Base-by-base conservation (phyloP, 2,113 vertebrate genomes). In the Ptychochromis oligacanthus region DNA sequence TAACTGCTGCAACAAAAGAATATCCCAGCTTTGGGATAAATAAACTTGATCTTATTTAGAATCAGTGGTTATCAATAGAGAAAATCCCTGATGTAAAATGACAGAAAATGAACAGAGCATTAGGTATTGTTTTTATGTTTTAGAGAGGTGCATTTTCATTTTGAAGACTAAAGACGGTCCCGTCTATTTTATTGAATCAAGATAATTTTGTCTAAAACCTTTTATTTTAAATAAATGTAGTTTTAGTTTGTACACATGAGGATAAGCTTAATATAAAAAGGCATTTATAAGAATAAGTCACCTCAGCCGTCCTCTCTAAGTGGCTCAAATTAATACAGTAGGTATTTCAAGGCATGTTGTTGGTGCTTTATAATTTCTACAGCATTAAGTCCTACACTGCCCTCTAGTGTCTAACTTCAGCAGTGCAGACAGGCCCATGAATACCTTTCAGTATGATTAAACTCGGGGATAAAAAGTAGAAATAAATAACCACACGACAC, bases 401-500 rank as follows among this genome's bases (percentile, higher is more conserved):
- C 72, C 54, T 17, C 88, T 34, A 26, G 22, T 61, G 89, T 24
- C 12, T 0, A 11, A 1, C 15, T 46, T 8, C 1, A 28, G 49
- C n/a, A 62, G 15, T 52, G 57, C 74, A 18, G 22, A 3, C 10
- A 2, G 17, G 31, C 14, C 2, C 13, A 75, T 31, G 28, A 70
- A 46, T 49, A 49, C 64, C 26, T 3, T 28, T 18, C 22, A 20
- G 52, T 17, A 31, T 52, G 9, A 18, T 70, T 20, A 55, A 52
- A 0, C 10, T 28, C 18, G 13, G 24, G 9, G 36, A 15, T 1
- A 10, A 28, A 75, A 54, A 0, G 38, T 3, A 8, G 36, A 81
- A 28, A 85, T 17, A 80, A 90, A 86, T 55, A 87, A 90, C 36
- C 85, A 85, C 83, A 89, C 49, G 34, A 83, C 77, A 78, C 55